Conservation (phyloP, 1,140 invertebrate genomes). For the Popillia japonica region DNA sequence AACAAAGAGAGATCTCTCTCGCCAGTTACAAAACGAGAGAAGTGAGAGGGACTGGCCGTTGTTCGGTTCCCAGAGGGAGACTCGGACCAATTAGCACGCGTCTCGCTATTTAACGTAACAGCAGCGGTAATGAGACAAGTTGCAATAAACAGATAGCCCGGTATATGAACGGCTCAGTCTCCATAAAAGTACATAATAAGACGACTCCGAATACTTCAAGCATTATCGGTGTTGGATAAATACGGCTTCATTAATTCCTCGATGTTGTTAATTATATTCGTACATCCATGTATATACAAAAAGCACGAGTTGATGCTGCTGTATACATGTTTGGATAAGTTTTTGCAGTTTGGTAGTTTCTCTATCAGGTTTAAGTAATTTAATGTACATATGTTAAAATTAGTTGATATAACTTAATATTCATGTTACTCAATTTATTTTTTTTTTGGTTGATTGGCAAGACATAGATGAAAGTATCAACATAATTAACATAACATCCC, state of each 20-base stretch:
- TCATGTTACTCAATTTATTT: no score
- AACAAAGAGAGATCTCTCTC: not conserved
- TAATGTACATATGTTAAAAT: no score
- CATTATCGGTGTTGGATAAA: conserved; percentile 4
- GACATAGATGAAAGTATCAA: no score
- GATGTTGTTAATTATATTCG: not conserved
- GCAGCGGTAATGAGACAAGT: conserved; percentile 32
- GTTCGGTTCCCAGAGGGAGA: conserved; percentile 13
- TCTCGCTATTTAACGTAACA: conserved; percentile 11
- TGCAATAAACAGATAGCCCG: conserved; percentile 10
- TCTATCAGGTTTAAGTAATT: no score
- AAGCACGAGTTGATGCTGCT: no score
- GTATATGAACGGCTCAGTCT: not conserved
- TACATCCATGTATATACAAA: no score
- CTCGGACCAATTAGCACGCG: conserved; percentile 32
- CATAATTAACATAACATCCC: no score
- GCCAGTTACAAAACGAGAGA: not conserved
- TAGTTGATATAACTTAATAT: no score
- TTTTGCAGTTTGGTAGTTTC: no score
- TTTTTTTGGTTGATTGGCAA: no score
- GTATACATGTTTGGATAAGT: no score
- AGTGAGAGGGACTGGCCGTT: not conserved
- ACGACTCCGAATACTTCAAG: conserved; percentile 4
- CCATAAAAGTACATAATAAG: conserved; percentile 34
- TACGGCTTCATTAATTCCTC: conserved; percentile 23